Percentiles rank a stretch among this genome's conserved stretches.
Conservation (phyloP, 2,797 vertebrate genomes). For the Semotilus atromaculatus region DNA sequence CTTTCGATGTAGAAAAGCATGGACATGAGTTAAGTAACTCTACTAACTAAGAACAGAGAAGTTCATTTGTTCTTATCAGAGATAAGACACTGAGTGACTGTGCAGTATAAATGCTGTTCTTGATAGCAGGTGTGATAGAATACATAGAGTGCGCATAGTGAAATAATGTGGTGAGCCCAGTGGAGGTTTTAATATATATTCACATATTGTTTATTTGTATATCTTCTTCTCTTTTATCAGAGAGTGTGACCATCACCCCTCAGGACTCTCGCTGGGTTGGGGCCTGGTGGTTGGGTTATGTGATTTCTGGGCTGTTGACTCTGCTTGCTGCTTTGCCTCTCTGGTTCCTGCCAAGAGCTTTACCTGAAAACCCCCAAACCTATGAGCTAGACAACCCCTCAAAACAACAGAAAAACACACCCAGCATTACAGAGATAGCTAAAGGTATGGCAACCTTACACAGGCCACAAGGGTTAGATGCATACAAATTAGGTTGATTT, state of each 20-base stretch:
- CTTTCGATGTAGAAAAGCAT: neutral
- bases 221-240: conserved; percentile 68
- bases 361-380: conserved; percentile 63
- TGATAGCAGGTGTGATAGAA: neutral
- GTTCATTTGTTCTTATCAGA: neutral
- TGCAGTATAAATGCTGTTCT: neutral
- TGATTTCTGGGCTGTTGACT: conserved; percentile 77
- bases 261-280: conserved; percentile 93
- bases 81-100: neutral
- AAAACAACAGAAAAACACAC: conserved; percentile 19
- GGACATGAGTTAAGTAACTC: neutral
- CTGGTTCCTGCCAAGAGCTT: conserved; percentile 85
- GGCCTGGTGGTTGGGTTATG: conserved; percentile 93
- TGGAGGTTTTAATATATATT: neutral
- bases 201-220: neutral
- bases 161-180: neutral
- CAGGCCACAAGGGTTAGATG: neutral
- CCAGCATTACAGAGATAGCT: conserved; percentile 74
- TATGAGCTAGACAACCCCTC: neutral
- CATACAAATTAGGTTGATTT: neutral
- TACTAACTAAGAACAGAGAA: neutral
- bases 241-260: conserved; percentile 84
- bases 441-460: conserved; percentile 68
- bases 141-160: neutral
- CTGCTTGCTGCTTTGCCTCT: conserved; percentile 86